A percentile compares a stretch with the other conserved stretches of the same genome.
Conservation (phyloP, 2,797 vertebrate genomes). For the Silurus aristotelis region DNA sequence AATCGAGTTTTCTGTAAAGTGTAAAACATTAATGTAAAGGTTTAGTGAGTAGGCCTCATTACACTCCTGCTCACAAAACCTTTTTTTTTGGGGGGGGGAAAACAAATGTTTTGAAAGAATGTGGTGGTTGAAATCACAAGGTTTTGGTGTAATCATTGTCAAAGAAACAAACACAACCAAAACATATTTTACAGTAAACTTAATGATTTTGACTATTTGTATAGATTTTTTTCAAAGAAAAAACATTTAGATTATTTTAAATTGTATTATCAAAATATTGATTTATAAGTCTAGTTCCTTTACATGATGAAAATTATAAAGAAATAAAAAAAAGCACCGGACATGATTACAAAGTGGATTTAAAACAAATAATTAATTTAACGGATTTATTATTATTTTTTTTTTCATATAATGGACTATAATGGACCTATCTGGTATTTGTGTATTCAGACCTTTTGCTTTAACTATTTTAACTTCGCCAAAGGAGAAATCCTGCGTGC, state of each 20-base stretch:
- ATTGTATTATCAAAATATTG: no score
- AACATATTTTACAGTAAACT: neutral
- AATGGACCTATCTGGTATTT: conserved; percentile 10
- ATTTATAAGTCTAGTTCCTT: neutral
- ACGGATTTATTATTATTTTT: neutral
- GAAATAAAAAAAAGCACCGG: neutral
- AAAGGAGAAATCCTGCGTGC: conserved; percentile 67
- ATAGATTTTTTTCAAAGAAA: no score
- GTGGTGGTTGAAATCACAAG: neutral
- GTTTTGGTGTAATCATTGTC: neutral
- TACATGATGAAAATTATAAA: neutral
- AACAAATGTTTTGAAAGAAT: neutral
- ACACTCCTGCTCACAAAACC: neutral
- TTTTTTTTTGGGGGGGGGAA: neutral
- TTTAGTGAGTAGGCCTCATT: neutral
- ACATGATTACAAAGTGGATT: neutral
- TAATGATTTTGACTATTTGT: neutral
- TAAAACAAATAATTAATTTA: neutral
- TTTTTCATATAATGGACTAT: neutral
- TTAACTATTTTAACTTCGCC: conserved; percentile 21
- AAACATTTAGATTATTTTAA: neutral
- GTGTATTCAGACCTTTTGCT: conserved; percentile 61
- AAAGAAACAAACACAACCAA: neutral
- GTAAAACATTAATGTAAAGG: neutral
- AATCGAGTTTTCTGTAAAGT: neutral